Percentiles rank a stretch among this genome's conserved stretches.
Evolutionary conservation across 37 sponge, comb jelly and placozoan species (phyloP).

Genomic region (Diacarnus erythraeanus): DNA sequence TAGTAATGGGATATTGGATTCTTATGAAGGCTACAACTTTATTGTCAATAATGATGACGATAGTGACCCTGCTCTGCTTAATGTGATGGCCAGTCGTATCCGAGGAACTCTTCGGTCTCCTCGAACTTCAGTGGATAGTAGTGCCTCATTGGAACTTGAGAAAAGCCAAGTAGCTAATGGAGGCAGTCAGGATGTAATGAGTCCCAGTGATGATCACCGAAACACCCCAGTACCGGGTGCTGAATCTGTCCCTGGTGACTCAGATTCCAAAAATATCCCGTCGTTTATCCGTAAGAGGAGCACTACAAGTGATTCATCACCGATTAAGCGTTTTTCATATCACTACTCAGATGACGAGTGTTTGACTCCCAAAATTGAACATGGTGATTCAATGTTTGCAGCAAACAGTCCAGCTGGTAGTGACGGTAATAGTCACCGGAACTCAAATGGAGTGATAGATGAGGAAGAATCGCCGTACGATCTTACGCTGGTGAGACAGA

Average conservation of each 20-base stretch:
- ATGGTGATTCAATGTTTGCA: background rate
- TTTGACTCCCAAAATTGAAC: background rate
- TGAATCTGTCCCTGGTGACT: background rate
- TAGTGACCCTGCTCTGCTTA: constrained; percentile 5
- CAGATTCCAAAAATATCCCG: background rate
- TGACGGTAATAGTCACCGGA: background rate
- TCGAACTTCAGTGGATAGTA: background rate
- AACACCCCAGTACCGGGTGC: background rate
- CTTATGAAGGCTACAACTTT: constrained; percentile 8
- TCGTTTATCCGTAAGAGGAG: background rate
- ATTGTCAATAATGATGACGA: constrained; percentile 3
- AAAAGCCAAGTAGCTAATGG: background rate
- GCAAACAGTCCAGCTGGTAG: background rate
- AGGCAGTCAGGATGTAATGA: background rate
- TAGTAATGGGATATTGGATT: constrained; percentile 26
- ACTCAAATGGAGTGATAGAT: background rate
- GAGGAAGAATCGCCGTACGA: background rate
- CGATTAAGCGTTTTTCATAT: background rate
- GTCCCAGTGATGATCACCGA: background rate
- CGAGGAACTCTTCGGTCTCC: background rate
- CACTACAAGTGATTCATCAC: background rate
- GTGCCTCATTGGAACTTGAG: background rate
- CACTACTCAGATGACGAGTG: constrained; percentile 23
- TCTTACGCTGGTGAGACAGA: background rate
- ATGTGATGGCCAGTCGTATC: constrained; percentile 13